Percentiles rank a stretch among this genome's conserved stretches.
Evolutionary conservation across 2,113 vertebrate genomes (phyloP).

Genomic region (Lophius piscatorius): DNA sequence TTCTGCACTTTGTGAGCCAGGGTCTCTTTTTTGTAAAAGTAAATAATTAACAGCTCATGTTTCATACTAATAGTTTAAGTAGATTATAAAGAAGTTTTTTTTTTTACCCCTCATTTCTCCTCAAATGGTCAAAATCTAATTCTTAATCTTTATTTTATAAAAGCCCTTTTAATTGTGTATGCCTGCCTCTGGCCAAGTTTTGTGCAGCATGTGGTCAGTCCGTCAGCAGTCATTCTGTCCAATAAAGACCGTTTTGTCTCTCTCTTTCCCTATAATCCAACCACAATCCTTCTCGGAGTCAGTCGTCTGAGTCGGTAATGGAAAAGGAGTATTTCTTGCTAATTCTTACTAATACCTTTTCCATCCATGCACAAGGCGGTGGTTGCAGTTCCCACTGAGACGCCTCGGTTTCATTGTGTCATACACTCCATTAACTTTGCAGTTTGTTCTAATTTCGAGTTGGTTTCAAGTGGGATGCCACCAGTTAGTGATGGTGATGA

Average conservation of each 20-base stretch:
- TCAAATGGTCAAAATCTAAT: conserved; percentile 50
- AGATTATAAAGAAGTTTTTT: too few relatives aligned
- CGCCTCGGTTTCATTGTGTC: conserved; percentile 2
- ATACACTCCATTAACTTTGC: not conserved
- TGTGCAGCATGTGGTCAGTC: conserved; percentile 66
- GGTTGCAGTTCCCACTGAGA: conserved; percentile 14
- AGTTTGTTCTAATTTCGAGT: conserved; percentile 29
- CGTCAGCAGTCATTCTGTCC: conserved; percentile 70
- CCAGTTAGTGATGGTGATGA: not conserved
- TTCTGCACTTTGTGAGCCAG: conserved; percentile 12
- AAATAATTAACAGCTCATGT: conserved; percentile 39
- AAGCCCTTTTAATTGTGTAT: conserved; percentile 42
- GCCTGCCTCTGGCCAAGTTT: conserved; percentile 44
- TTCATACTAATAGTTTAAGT: conserved; percentile 26
- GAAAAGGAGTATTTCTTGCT: conserved; percentile 69
- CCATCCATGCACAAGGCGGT: conserved; percentile 52
- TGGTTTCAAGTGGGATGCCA: not conserved
- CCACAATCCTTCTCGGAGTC: conserved; percentile 76
- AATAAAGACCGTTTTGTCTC: conserved; percentile 50
- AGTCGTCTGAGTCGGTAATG: conserved; percentile 73
- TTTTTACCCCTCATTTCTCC: conserved; percentile 9
- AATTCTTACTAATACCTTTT: conserved; percentile 72
- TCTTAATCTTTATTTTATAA: conserved; percentile 30
- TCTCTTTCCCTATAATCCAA: conserved; percentile 44
- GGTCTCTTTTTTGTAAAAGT: conserved; percentile 19